These are phyloP conservation scores for Ivindomyrus marchei DNA, from an alignment of 2,113 vertebrate species.

Conservation along the genomic window DNA sequence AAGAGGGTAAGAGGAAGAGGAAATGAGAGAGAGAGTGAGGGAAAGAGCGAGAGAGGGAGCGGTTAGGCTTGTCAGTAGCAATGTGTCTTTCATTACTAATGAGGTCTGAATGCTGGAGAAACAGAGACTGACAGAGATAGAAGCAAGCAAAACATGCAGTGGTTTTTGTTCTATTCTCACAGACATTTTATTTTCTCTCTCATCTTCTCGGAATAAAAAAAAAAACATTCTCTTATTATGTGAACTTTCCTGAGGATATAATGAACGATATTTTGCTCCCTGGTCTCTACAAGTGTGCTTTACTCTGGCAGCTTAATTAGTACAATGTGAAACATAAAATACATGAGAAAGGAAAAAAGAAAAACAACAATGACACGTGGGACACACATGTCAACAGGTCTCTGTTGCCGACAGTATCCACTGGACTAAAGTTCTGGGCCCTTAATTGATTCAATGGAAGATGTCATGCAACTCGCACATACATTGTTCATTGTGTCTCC, in stretches of 20 bases:
- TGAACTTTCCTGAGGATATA: not conserved
- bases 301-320: not conserved
- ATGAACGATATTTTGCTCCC: not conserved
- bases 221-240: not conserved
- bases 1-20: not conserved
- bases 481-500: not conserved
- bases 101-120: conserved; percentile 59
- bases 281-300: not conserved
- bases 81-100: conserved; percentile 64
- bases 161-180: conserved; percentile 42
- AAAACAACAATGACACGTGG: not conserved
- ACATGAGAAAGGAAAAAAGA: not conserved
- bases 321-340: not conserved
- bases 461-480: not conserved
- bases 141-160: conserved; percentile 53
- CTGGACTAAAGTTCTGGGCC: not conserved
- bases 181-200: conserved; percentile 5
- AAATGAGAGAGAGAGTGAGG: not conserved
- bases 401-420: not conserved
- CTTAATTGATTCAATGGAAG: conserved; percentile 1
- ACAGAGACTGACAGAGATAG: conserved; percentile 51
- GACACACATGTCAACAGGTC: not conserved
- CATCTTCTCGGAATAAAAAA: not conserved
- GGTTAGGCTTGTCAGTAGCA: conserved; percentile 50
- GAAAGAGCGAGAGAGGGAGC: conserved; percentile 28